A percentile compares a stretch with the other conserved stretches of the same genome.
phyloP scores from a whole-genome alignment of 2,113 vertebrate genomes.

The Ivindomyrus marchei region DNA sequence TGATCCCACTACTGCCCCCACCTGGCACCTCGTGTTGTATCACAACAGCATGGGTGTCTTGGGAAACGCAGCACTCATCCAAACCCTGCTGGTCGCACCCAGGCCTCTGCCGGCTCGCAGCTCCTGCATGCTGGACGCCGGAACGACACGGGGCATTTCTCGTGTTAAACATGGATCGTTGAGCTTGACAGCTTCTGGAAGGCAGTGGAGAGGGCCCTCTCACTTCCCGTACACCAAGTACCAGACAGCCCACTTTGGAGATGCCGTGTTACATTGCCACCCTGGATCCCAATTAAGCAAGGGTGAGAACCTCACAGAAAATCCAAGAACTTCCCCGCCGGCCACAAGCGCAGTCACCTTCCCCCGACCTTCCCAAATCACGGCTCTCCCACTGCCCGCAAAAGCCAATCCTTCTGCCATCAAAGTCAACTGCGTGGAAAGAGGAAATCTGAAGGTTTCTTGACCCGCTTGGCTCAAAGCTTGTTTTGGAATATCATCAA shows the following conservation, averaged over 20 bases:
- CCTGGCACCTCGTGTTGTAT: neutral
- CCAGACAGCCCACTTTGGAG: neutral
- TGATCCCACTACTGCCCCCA: neutral
- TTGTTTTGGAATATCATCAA: constrained; percentile 52
- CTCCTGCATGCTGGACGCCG: constrained; percentile 2
- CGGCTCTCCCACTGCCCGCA: neutral
- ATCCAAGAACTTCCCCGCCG: neutral
- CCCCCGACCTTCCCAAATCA: constrained; percentile 32
- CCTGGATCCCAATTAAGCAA: constrained; percentile 35
- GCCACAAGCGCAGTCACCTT: constrained; percentile 33
- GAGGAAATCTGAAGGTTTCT: constrained; percentile 43
- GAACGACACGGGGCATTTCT: constrained; percentile 12
- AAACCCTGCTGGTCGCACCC: neutral
- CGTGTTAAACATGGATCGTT: constrained; percentile 27
- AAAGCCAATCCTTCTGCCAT: constrained; percentile 28
- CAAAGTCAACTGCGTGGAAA: constrained; percentile 40
- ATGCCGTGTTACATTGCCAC: neutral
- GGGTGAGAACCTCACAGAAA: constrained; percentile 8
- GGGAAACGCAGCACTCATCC: neutral
- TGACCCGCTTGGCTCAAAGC: constrained; percentile 37
- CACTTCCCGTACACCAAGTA: neutral
- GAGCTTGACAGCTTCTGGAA: constrained; percentile 32
- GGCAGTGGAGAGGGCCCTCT: neutral
- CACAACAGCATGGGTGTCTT: neutral
- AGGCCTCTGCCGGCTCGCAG: neutral